phyloP scores from a whole-genome alignment of 2,888 invertebrate species.

The Troilus luridus region DNA sequence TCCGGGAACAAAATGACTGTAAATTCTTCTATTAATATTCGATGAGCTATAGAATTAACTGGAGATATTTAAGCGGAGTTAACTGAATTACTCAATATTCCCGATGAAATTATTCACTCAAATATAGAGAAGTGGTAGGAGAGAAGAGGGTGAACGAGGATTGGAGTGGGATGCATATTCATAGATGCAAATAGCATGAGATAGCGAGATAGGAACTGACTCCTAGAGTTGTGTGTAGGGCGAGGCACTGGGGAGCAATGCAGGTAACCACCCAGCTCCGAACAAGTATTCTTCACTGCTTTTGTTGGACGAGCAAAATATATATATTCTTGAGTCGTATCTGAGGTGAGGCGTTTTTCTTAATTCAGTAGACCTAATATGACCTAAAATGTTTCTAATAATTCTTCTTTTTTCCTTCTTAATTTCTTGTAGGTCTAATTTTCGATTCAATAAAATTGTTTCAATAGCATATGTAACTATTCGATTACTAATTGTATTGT shows the following conservation, averaged over 20 bases:
- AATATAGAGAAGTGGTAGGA: background rate
- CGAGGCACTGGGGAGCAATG: background rate
- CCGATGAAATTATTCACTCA: conserved; percentile 14
- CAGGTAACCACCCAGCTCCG: no score
- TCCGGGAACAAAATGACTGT: background rate
- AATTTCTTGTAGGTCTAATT: no score
- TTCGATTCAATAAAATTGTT: no score
- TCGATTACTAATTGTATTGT: no score
- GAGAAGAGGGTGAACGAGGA: background rate
- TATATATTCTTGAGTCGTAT: no score
- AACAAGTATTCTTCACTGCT: no score
- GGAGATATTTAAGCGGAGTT: background rate
- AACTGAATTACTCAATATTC: background rate
- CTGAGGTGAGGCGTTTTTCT: no score
- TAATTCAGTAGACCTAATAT: no score
- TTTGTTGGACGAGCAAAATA: no score
- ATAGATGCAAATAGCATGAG: background rate
- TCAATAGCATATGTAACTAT: no score
- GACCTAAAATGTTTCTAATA: no score
- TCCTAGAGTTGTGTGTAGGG: background rate
- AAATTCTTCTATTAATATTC: background rate
- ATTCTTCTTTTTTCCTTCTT: no score
- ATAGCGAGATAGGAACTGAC: background rate
- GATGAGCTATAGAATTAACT: background rate
- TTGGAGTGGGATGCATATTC: conserved; percentile 18